Conservation (phyloP, 1,140 invertebrate species). For the Drosophila arizonae region DNA sequence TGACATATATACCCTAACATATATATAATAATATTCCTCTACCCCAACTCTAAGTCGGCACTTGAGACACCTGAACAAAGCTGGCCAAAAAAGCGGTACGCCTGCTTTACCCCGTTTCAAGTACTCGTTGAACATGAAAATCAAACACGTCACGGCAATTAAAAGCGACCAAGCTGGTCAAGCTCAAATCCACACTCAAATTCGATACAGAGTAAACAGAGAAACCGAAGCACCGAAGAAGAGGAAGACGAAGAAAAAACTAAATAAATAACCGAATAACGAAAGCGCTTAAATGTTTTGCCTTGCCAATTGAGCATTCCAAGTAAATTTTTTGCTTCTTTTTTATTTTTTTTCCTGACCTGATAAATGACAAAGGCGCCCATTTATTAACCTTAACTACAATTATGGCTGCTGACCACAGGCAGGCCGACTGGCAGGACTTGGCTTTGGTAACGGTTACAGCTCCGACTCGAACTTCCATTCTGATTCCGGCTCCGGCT, state of each 20-base stretch:
- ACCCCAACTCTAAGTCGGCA: no score
- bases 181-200: slow-evolving; percentile 5
- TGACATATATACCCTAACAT: no score
- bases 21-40: no score
- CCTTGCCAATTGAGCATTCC: slow-evolving; percentile 51
- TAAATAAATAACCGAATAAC: slow-evolving; percentile 32
- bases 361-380: slow-evolving; percentile 45
- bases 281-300: slow-evolving; percentile 28
- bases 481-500: neutral
- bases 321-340: slow-evolving; percentile 10
- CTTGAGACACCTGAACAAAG: neutral
- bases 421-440: neutral
- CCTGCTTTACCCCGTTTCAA: neutral
- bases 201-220: slow-evolving; percentile 11
- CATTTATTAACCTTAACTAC: slow-evolving; percentile 52
- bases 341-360: slow-evolving; percentile 21
- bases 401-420: slow-evolving; percentile 43
- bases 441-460: neutral
- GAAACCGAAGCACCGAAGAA: no score
- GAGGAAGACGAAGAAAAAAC: slow-evolving; percentile 34
- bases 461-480: slow-evolving; percentile 30
- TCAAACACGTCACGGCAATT: slow-evolving; percentile 77
- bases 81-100: neutral
- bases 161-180: slow-evolving; percentile 47
- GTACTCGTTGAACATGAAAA: slow-evolving; percentile 34